Evolutionary conservation across 2,797 vertebrate species (phyloP).

Genomic region (Tapera naevia): DNA sequence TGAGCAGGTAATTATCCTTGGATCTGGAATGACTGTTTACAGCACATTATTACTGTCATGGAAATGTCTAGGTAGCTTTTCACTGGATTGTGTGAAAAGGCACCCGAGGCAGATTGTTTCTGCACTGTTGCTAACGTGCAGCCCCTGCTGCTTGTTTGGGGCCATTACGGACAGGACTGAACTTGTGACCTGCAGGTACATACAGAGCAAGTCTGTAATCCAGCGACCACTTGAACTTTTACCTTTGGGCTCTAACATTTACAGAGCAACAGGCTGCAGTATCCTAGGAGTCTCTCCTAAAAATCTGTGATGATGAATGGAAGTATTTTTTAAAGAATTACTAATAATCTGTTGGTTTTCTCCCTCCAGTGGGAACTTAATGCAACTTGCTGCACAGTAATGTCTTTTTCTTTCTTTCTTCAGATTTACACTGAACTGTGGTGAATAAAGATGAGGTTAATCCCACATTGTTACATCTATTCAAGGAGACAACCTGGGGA

Average conservation of each 20-base stretch:
- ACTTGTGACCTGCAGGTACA: background rate
- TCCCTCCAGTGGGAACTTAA: background rate
- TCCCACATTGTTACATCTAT: constrained; percentile 44
- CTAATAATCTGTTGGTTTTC: background rate
- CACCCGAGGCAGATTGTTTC: background rate
- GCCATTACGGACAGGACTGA: background rate
- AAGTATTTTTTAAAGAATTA: background rate
- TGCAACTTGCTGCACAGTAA: constrained; percentile 3
- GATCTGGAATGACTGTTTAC: background rate
- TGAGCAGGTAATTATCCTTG: background rate
- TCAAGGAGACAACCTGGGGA: constrained; percentile 47
- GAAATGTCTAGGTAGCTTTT: background rate
- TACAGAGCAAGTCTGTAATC: background rate
- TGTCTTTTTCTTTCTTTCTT: background rate
- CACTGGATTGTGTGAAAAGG: background rate
- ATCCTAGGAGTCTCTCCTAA: background rate
- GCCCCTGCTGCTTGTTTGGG: background rate
- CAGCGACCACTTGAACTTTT: constrained; percentile 38
- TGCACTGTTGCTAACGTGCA: background rate
- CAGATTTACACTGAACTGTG: background rate
- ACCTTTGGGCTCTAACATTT: background rate
- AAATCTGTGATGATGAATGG: background rate
- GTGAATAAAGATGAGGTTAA: constrained; percentile 67
- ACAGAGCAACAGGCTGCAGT: background rate
- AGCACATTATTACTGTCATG: background rate